Conservation (phyloP, 2,888 invertebrate genomes). For the Idaea straminata region DNA sequence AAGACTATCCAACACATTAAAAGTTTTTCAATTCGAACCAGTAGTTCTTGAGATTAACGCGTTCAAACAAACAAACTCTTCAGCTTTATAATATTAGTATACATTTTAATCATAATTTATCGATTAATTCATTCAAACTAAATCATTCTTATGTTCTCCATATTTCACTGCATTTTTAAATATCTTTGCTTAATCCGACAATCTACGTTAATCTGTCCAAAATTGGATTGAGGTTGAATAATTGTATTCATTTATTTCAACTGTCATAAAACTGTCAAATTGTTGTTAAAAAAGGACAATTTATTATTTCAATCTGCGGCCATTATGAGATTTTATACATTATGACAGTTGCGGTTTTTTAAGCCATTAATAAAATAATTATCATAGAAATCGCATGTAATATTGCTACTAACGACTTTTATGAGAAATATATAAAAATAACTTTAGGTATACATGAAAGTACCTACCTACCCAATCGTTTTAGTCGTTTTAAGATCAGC, state of each 20-base stretch:
- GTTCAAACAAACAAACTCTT: too few relatives aligned
- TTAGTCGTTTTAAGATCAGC: too few relatives aligned
- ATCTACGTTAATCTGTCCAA: background rate
- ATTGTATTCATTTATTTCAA: slow-evolving; percentile 6
- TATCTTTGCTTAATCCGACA: background rate
- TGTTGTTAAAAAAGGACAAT: slow-evolving; percentile 4
- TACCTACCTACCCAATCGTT: too few relatives aligned
- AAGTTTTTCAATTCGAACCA: too few relatives aligned
- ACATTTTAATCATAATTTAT: too few relatives aligned
- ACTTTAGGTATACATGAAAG: too few relatives aligned
- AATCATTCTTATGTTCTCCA: background rate
- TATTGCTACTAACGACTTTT: too few relatives aligned
- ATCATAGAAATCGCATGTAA: too few relatives aligned
- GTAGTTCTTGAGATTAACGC: too few relatives aligned
- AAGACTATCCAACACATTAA: too few relatives aligned
- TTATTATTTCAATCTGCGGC: background rate
- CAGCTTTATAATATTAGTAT: too few relatives aligned
- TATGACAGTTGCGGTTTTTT: background rate
- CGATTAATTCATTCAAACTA: background rate
- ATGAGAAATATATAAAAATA: too few relatives aligned
- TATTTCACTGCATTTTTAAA: background rate
- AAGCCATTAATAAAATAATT: background rate
- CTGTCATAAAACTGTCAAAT: slow-evolving; percentile 9
- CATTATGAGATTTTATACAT: background rate
- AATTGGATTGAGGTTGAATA: slow-evolving; percentile 3